These are phyloP conservation scores for Nomada ruficornis DNA, from an alignment of 2,888 invertebrate species.

Conservation along the genomic window DNA sequence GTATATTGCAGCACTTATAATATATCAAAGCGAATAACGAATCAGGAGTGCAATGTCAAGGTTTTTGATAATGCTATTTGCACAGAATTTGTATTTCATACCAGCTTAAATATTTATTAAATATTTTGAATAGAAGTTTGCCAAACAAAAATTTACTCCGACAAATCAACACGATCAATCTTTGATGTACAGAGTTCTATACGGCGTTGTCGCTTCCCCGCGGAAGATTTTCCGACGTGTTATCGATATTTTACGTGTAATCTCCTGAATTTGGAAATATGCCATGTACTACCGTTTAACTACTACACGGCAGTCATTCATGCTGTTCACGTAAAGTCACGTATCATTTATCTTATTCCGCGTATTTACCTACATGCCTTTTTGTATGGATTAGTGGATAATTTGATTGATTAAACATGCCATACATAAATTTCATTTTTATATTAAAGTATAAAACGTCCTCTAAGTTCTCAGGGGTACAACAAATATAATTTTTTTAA, in stretches of 20 bases:
- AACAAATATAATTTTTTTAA: not conserved
- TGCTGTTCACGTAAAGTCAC: not conserved
- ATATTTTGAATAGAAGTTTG: not conserved
- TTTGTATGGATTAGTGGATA: too few species aligned
- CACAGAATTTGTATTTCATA: too few species aligned
- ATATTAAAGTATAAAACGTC: not conserved
- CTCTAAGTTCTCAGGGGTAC: not conserved
- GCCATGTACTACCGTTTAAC: not conserved
- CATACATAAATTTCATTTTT: too few species aligned
- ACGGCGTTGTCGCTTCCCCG: not conserved
- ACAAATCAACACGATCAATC: not conserved
- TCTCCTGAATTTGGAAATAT: constrained; percentile 13
- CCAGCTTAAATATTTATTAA: too few species aligned
- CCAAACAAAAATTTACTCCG: not conserved
- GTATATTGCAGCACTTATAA: too few species aligned
- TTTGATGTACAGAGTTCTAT: not conserved
- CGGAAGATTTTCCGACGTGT: constrained; percentile 11
- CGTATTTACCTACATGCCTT: not conserved
- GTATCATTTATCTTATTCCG: not conserved
- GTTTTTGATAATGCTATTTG: too few species aligned
- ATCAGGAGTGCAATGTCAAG: too few species aligned
- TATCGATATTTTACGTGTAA: constrained; percentile 17
- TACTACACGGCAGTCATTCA: not conserved
- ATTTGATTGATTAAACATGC: too few species aligned
- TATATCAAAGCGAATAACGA: too few species aligned